These are phyloP conservation scores for Bubo scandiacus DNA, from an alignment of 2,113 vertebrate genomes.

Conservation along the genomic window DNA sequence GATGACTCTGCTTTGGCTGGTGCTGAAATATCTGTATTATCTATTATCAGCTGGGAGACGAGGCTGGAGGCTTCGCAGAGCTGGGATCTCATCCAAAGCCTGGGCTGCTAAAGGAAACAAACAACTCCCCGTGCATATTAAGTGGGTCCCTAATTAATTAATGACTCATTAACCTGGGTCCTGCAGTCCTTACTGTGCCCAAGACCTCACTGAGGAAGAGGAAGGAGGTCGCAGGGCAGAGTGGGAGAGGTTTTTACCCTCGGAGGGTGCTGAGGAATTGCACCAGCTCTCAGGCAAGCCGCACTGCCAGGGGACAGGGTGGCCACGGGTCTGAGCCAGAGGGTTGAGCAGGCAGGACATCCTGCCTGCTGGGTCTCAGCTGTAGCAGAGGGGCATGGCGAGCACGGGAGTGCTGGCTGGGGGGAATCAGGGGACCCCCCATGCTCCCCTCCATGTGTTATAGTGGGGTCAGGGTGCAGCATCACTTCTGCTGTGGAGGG, in stretches of 20 bases:
- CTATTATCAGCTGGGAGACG: slow-evolving; percentile 62
- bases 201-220: neutral
- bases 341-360: neutral
- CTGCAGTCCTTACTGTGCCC: neutral
- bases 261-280: neutral
- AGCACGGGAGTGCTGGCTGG: accelerated
- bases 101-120: slow-evolving; percentile 54
- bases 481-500: neutral
- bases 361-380: neutral
- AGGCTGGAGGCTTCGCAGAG: slow-evolving; percentile 49
- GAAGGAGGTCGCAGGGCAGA: neutral
- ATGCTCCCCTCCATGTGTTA: accelerated
- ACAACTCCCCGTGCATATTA: slow-evolving; percentile 36
- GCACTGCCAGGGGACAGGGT: neutral
- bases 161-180: slow-evolving; percentile 55
- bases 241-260: neutral
- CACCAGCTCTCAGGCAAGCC: neutral
- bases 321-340: neutral
- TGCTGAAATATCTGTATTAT: slow-evolving; percentile 63
- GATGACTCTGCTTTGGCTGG: slow-evolving; percentile 63
- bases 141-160: slow-evolving; percentile 46
- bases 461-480: neutral
- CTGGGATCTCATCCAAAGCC: slow-evolving; percentile 58
- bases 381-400: neutral
- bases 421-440: neutral